Evolutionary conservation across 2,888 invertebrate genomes (phyloP), one percentile per base, ranked within the genome.

Genomic region (Ligdia adustata): DNA sequence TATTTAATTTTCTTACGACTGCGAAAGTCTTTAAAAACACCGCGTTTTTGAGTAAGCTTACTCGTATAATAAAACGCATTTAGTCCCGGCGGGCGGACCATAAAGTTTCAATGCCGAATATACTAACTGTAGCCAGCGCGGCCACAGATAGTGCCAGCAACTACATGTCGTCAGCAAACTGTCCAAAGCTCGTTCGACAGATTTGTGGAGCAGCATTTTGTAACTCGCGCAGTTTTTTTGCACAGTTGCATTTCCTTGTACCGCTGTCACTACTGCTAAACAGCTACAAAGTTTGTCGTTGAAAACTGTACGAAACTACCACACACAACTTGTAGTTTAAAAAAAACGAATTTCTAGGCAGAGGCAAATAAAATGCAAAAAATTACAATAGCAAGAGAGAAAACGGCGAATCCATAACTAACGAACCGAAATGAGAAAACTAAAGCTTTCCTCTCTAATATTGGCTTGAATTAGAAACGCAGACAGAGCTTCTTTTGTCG

Each of bases 401-500:
- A 26, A 35, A 35, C 15, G 6, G 24, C 26, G 15, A 26, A 35
- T 24, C 14, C 14, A 24, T 26, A 35, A 35, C 24, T 15, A 15
- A 35, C 24, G 15, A 24, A 33, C 7, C 26, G 20, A 39, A 28
- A 20, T 29, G 13, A 39, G 9, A 39, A 18, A 13, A 5, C 22
- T 15, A 16, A 37, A 35, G 28, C 27, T 27, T 24, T 22, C 24
- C 22, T 33, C 26, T 38, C 18, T 46, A 40, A 39, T n/a, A n/a
- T n/a, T 45, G 42, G 6, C 14, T 26, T 7, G 40, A 46, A 46
- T 46, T 46, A 40, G 40, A 15, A 34, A 47, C 32, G 15, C 39
- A 45, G 39, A 51, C 50, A 44, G 32, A 32, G 39, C 24, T 38
- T 6, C 0, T 28, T 43, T 35, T 47, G 43, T 41, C 26, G 39